Evolutionary conservation across 2,113 vertebrate genomes (phyloP).

Genomic region (Aleadryas rufinucha): DNA sequence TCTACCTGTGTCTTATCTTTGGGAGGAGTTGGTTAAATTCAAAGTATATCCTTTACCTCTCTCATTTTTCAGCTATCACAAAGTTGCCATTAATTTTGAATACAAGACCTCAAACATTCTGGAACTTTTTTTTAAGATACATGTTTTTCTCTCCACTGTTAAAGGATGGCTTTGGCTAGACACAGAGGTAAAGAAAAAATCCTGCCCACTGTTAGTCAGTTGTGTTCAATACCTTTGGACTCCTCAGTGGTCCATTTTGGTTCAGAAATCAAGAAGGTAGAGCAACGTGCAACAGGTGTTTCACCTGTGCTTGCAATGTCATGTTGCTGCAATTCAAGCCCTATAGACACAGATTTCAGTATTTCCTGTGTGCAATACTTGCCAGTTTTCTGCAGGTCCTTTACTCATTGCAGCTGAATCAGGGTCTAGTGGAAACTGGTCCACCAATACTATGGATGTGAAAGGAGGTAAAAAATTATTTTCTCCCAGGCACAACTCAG

Average conservation of each 20-base stretch:
- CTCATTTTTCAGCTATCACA: background rate
- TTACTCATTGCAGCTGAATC: background rate
- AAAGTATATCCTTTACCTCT: background rate
- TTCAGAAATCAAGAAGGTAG: background rate
- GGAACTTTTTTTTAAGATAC: background rate
- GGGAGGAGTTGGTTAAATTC: background rate
- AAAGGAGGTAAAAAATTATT: background rate
- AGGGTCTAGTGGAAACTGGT: background rate
- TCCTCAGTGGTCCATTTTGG: background rate
- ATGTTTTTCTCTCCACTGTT: background rate
- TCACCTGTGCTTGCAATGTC: background rate
- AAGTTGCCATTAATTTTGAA: background rate
- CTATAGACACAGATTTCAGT: fast-evolving
- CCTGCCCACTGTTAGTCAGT: background rate
- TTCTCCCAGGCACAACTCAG: background rate
- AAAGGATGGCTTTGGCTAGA: background rate
- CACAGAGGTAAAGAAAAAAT: background rate
- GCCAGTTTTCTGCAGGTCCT: background rate
- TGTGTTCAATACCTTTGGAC: background rate
- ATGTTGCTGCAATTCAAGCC: background rate
- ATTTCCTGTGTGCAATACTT: background rate
- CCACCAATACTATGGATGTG: background rate
- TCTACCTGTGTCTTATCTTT: background rate
- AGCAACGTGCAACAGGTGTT: background rate
- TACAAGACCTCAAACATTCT: background rate